Evolutionary conservation across 2,888 invertebrate genomes (phyloP).

Genomic region (Aphrophora alni): DNA sequence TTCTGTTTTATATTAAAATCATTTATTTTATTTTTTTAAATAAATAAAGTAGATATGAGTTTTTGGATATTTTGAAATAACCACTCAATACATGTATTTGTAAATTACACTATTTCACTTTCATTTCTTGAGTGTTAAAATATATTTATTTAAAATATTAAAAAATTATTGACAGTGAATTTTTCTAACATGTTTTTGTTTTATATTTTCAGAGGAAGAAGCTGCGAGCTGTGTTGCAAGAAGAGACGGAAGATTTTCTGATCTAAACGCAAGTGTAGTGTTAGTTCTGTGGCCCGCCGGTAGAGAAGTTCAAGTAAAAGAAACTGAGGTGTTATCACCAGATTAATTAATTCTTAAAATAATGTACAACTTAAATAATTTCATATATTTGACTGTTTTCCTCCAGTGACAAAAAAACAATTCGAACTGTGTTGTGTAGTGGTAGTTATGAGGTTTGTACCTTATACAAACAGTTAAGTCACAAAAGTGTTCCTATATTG

Average conservation of each 20-base stretch:
- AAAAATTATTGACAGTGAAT: not conserved
- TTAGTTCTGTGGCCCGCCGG: not conserved
- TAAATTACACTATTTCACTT: not conserved
- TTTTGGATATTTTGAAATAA: too few relatives aligned
- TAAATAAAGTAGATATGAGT: too few relatives aligned
- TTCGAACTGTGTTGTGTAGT: constrained; percentile 21
- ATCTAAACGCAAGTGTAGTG: not conserved
- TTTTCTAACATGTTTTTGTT: not conserved
- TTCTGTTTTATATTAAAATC: too few relatives aligned
- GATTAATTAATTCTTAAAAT: constrained; percentile 5
- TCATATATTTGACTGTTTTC: not conserved
- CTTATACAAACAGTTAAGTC: not conserved
- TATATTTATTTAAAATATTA: not conserved
- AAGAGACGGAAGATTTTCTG: not conserved
- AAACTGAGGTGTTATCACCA: not conserved
- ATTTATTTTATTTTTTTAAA: too few relatives aligned
- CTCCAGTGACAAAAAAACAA: not conserved
- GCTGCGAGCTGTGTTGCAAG: constrained; percentile 20
- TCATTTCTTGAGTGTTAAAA: not conserved
- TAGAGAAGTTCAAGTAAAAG: not conserved
- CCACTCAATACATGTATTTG: too few relatives aligned
- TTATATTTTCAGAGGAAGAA: constrained; percentile 13
- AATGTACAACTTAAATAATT: not conserved
- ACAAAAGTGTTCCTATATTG: not conserved
- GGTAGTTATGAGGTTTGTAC: not conserved